Conservation (phyloP, 2,113 vertebrate species). For the Macrotis lagotis region DNA sequence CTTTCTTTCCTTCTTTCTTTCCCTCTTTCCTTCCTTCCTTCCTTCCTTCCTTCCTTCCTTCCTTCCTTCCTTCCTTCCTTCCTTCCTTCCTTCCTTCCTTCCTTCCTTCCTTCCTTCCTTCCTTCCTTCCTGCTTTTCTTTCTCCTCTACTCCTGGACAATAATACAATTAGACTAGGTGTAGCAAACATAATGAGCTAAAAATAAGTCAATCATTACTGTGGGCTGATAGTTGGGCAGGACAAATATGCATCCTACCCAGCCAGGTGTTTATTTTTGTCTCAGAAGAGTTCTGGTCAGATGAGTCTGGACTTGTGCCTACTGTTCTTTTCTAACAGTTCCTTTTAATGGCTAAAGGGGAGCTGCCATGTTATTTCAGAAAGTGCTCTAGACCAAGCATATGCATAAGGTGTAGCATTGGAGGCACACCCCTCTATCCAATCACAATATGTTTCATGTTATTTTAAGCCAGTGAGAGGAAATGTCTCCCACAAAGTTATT, state of each 20-base stretch:
- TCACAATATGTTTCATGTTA: slow-evolving; percentile 28
- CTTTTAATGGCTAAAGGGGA: background rate
- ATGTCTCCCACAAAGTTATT: slow-evolving; percentile 13
- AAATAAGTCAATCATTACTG: background rate
- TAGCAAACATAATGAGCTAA: background rate
- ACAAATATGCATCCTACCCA: background rate
- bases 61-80: background rate
- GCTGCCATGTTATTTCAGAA: background rate
- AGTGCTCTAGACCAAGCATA: background rate
- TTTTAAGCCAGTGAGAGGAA: slow-evolving; percentile 16
- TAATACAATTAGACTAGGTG: background rate
- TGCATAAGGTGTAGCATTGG: background rate
- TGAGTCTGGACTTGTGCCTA: background rate
- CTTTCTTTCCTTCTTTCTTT: background rate
- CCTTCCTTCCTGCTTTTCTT: background rate
- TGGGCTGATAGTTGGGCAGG: background rate
- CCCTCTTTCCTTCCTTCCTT: background rate
- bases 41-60: background rate
- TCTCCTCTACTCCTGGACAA: background rate
- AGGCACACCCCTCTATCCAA: background rate
- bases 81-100: background rate
- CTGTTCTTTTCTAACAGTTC: slow-evolving; percentile 15
- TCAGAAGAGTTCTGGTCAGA: background rate
- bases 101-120: background rate
- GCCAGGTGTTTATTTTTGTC: slow-evolving; percentile 24